These are phyloP conservation scores for Drosophila neonasuta DNA, from an alignment of 2,888 invertebrate genomes.

Conservation along the genomic window DNA sequence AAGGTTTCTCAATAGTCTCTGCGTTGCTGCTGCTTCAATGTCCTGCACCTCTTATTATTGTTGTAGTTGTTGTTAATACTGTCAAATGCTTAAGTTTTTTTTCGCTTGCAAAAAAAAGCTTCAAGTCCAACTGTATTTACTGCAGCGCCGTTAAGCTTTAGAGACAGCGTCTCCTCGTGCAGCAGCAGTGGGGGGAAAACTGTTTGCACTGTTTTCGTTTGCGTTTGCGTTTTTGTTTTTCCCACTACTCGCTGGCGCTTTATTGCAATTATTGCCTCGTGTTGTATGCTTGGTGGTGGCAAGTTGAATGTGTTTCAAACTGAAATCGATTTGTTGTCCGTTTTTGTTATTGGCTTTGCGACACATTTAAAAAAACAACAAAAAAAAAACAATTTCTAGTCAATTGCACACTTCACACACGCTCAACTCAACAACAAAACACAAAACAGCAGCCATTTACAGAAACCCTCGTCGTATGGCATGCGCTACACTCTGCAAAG, in stretches of 20 bases:
- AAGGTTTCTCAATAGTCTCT: slow-evolving; percentile 49
- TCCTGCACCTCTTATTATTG: slow-evolving; percentile 28
- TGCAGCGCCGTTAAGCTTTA: slow-evolving; percentile 37
- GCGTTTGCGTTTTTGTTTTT: slow-evolving; percentile 42
- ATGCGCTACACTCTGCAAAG: slow-evolving; percentile 35
- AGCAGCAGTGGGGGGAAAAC: slow-evolving; percentile 36
- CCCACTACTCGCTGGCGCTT: slow-evolving; percentile 40
- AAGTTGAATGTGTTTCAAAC: slow-evolving; percentile 37
- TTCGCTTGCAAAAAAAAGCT: neutral
- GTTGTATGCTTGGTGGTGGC: slow-evolving; percentile 18
- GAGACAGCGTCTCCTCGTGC: slow-evolving; percentile 30
- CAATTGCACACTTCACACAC: slow-evolving; percentile 69
- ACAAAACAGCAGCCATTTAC: slow-evolving; percentile 70
- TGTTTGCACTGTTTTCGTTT: slow-evolving; percentile 42
- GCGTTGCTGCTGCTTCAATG: slow-evolving; percentile 19
- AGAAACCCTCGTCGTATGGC: slow-evolving; percentile 67
- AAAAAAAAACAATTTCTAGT: slow-evolving; percentile 51
- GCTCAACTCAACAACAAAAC: slow-evolving; percentile 67
- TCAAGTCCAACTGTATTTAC: slow-evolving; percentile 38
- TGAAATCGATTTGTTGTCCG: slow-evolving; percentile 36
- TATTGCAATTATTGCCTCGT: slow-evolving; percentile 21
- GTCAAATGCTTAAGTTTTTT: neutral
- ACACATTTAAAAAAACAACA: slow-evolving; percentile 63
- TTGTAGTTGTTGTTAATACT: slow-evolving; percentile 3
- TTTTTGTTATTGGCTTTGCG: slow-evolving; percentile 46